These are phyloP conservation scores for Aricia agestis DNA, from an alignment of 1,140 invertebrate genomes.

Conservation along the genomic window DNA sequence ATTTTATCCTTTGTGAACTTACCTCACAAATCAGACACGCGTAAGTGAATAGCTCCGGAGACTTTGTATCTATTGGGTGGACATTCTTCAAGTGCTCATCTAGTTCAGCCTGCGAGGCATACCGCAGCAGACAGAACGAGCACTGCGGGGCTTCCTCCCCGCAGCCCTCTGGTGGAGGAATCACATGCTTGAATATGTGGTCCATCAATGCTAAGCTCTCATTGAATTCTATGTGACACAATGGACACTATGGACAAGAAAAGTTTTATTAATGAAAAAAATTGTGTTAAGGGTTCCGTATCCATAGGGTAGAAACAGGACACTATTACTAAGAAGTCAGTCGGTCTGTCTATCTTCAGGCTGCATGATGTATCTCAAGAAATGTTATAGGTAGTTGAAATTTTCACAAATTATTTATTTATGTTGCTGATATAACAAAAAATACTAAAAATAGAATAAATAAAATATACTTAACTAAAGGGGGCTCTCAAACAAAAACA, in stretches of 20 bases:
- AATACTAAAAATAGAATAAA: too few species aligned
- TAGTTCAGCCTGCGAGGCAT: slow-evolving; percentile 68
- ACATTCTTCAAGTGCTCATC: slow-evolving; percentile 75
- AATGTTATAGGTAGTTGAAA: too few species aligned
- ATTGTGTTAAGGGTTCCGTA: too few species aligned
- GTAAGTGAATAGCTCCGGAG: slow-evolving; percentile 70
- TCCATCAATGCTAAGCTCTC: slow-evolving; percentile 81
- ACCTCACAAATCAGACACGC: slow-evolving; percentile 84
- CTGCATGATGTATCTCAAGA: too few species aligned
- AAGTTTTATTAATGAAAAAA: slow-evolving; percentile 18
- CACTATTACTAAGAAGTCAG: too few species aligned
- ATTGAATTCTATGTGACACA: slow-evolving; percentile 76
- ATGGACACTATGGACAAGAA: slow-evolving; percentile 66
- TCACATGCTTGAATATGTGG: slow-evolving; percentile 83
- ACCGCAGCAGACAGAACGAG: slow-evolving; percentile 77
- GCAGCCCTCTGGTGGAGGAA: slow-evolving; percentile 55
- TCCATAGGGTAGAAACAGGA: too few species aligned
- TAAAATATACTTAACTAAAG: too few species aligned
- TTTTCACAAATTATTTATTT: too few species aligned
- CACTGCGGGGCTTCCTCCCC: slow-evolving; percentile 69
- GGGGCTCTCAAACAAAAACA: too few species aligned
- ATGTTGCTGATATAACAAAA: too few species aligned
- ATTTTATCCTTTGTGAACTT: slow-evolving; percentile 27
- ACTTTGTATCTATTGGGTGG: slow-evolving; percentile 79
- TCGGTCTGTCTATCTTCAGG: too few species aligned